Percentiles rank a stretch among this genome's conserved stretches.
Conservation (phyloP, 2,888 invertebrate species). For the Lasioglossum villosulum region DNA sequence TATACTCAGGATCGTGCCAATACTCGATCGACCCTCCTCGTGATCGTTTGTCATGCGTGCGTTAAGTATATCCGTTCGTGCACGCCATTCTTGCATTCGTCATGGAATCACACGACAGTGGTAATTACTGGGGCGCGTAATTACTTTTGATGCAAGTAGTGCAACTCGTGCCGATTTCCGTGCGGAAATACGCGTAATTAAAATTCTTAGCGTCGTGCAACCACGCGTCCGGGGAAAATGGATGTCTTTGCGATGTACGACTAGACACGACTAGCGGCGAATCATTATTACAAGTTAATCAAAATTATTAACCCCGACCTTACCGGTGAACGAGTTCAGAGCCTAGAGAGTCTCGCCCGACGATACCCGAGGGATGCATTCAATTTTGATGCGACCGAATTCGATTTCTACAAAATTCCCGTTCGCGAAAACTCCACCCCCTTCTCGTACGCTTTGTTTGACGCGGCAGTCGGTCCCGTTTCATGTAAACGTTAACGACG, state of each 20-base stretch:
- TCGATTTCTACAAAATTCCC: conserved; percentile 14
- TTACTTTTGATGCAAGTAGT: conserved; percentile 42
- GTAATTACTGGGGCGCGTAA: conserved; percentile 54
- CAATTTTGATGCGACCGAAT: conserved; percentile 8
- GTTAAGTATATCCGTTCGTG: conserved; percentile 24
- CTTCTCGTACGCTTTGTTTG: conserved; percentile 9
- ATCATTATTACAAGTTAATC: not conserved
- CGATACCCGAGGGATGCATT: not conserved
- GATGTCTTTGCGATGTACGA: not conserved
- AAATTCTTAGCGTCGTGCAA: not conserved
- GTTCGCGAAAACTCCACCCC: conserved; percentile 5
- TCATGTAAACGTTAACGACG: conserved; percentile 22
- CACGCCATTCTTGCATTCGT: conserved; percentile 70
- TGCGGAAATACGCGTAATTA: not conserved
- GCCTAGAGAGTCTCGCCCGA: not conserved
- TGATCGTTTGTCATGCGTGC: conserved; percentile 79
- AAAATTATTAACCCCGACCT: not conserved
- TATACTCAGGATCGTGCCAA: conserved; percentile 78
- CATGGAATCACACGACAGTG: conserved; percentile 57
- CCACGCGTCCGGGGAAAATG: not conserved
- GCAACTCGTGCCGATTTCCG: conserved; percentile 5
- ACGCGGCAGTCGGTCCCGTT: conserved; percentile 6
- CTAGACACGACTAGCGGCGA: not conserved
- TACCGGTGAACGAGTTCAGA: not conserved
- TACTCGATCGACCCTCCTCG: conserved; percentile 79